Conservation (phyloP, 2,888 invertebrate species). For the Apoderus coryli region DNA sequence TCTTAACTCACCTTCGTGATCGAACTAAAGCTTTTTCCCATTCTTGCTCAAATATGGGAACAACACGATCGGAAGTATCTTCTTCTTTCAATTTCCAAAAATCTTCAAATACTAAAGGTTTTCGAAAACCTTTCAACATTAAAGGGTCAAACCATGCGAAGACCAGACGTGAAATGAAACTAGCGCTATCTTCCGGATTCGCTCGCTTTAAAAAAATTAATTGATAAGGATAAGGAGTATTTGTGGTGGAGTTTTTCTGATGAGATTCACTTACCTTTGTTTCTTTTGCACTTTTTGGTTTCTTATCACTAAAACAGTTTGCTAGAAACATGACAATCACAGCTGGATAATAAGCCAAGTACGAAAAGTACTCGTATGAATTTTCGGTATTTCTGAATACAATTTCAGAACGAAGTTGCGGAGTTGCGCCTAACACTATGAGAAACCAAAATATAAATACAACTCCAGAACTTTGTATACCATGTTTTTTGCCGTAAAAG, state of each 20-base stretch:
- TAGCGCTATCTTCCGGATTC: conserved; percentile 17
- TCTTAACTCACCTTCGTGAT: too few species aligned
- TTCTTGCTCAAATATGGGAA: conserved; percentile 51
- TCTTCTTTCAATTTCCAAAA: conserved; percentile 38
- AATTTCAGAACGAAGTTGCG: conserved; percentile 17
- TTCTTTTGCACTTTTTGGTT: conserved; percentile 18
- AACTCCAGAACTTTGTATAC: conserved; percentile 39
- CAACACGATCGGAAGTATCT: conserved; percentile 57
- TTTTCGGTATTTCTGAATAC: conserved; percentile 5
- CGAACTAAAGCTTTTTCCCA: too few species aligned
- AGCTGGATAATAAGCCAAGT: conserved; percentile 29
- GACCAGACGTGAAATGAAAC: conserved; percentile 17
- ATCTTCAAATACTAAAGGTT: conserved; percentile 35
- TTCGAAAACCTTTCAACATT: conserved; percentile 35
- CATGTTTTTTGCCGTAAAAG: conserved; percentile 34
- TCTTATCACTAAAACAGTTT: conserved; percentile 29
- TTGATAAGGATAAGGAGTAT: too few species aligned
- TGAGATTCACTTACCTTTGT: conserved; percentile 13
- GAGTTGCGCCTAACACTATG: conserved; percentile 29
- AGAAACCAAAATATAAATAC: conserved; percentile 42
- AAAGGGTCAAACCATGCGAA: conserved; percentile 35
- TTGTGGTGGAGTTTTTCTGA: too few species aligned
- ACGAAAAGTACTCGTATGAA: conserved; percentile 19
- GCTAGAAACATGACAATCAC: conserved; percentile 25
- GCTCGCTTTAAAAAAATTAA: conserved; percentile 14